phyloP scores from a whole-genome alignment of 1,140 invertebrate species.

The Pararge aegeria region DNA sequence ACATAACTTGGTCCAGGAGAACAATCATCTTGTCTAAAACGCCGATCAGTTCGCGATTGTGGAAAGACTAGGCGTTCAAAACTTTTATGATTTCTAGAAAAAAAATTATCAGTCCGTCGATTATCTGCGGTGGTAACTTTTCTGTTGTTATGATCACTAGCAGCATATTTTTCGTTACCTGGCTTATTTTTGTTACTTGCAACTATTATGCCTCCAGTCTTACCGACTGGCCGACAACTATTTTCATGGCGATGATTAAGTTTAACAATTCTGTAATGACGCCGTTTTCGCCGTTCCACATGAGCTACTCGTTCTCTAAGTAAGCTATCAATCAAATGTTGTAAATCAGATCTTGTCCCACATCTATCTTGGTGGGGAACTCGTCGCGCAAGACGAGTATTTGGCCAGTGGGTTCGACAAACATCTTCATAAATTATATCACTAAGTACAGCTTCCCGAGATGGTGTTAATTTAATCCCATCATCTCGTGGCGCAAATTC shows the following conservation, averaged over 20 bases:
- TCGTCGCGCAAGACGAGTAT: slow-evolving; percentile 55
- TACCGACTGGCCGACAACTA: slow-evolving; percentile 56
- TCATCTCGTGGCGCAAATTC: slow-evolving; percentile 72
- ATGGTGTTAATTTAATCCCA: slow-evolving; percentile 71
- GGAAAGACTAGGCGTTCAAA: slow-evolving; percentile 41
- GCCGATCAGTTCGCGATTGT: slow-evolving; percentile 28
- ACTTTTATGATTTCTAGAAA: slow-evolving; percentile 41
- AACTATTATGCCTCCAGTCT: slow-evolving; percentile 72
- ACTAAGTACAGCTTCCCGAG: slow-evolving; percentile 70
- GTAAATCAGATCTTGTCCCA: slow-evolving; percentile 56
- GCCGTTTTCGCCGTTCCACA: slow-evolving; percentile 59
- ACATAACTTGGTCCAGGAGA: slow-evolving; percentile 55
- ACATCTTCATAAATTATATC: slow-evolving; percentile 76
- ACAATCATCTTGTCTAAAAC: slow-evolving; percentile 41
- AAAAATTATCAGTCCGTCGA: slow-evolving; percentile 29
- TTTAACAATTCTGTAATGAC: slow-evolving; percentile 70
- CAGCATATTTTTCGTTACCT: slow-evolving; percentile 36
- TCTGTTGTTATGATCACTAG: slow-evolving; percentile 41
- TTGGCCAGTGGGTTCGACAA: slow-evolving; percentile 73
- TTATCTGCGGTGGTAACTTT: slow-evolving; percentile 36
- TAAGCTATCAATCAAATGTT: slow-evolving; percentile 68
- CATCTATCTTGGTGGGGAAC: slow-evolving; percentile 49
- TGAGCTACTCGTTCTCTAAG: slow-evolving; percentile 65
- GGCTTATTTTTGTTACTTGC: slow-evolving; percentile 64
- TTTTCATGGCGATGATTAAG: slow-evolving; percentile 66